Evolutionary conservation across 1,140 invertebrate genomes (phyloP).

Genomic region (Solenopsis invicta): DNA sequence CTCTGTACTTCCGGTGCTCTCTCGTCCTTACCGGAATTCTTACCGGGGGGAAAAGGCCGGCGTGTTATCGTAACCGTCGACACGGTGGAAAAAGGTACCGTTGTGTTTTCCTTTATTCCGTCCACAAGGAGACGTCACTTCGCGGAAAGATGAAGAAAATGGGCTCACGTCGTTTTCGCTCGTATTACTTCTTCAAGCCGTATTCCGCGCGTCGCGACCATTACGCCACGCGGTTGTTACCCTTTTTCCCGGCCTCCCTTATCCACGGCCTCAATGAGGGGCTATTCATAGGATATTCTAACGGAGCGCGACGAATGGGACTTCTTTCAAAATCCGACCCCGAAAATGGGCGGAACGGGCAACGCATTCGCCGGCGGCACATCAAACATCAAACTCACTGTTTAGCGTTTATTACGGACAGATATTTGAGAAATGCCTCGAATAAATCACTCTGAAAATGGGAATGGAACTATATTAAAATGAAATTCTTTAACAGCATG

Average conservation of each 20-base stretch:
- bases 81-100: slow-evolving; percentile 36
- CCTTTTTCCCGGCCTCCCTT: slow-evolving; percentile 5
- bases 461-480: not conserved
- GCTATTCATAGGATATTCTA: slow-evolving; percentile 63
- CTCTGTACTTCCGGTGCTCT: slow-evolving; percentile 55
- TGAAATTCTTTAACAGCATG: not conserved
- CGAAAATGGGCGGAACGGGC: slow-evolving; percentile 20
- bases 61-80: slow-evolving; percentile 68
- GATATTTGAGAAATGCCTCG: not conserved
- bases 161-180: slow-evolving; percentile 11
- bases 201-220: slow-evolving; percentile 47
- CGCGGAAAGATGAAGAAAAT: slow-evolving; percentile 67
- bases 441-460: not conserved
- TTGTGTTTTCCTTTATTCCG: slow-evolving; percentile 73
- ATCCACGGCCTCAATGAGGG: slow-evolving; percentile 37
- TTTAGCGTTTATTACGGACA: not conserved
- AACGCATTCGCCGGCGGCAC: not conserved
- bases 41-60: slow-evolving; percentile 41
- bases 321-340: slow-evolving; percentile 20
- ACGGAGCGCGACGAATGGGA: not conserved
- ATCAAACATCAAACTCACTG: not conserved
- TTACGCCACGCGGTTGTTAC: not conserved
- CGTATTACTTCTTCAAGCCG: slow-evolving; percentile 39
- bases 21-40: slow-evolving; percentile 48
- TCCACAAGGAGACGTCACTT: slow-evolving; percentile 55